These are phyloP conservation scores for Thysanoteuthis rhombus DNA, from an alignment of 2,888 invertebrate species.

Conservation along the genomic window DNA sequence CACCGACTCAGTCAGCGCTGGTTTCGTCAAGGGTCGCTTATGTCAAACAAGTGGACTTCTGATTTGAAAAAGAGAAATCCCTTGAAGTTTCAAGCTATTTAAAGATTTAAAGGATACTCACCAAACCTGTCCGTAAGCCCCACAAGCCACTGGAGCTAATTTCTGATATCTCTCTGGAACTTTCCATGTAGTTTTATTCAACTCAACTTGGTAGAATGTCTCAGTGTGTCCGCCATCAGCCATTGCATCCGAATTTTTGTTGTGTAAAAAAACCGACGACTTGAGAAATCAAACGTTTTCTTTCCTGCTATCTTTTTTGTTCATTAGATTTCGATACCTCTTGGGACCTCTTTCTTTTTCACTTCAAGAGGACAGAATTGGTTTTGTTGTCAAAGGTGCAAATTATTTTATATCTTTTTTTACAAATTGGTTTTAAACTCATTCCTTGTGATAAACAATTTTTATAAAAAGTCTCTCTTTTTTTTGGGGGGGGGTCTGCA, in stretches of 20 bases:
- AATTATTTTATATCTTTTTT: not conserved
- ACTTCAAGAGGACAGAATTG: too few relatives aligned
- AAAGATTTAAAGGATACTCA: constrained; percentile 71
- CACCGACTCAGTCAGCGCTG: too few relatives aligned
- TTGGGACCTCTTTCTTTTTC: too few relatives aligned
- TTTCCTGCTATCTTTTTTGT: not conserved
- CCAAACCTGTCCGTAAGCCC: constrained; percentile 98
- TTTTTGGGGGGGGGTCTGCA: too few relatives aligned
- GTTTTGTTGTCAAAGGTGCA: not conserved
- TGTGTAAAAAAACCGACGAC: not conserved
- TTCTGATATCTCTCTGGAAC: constrained; percentile 91
- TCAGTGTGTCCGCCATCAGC: not conserved
- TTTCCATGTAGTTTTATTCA: constrained; percentile 98
- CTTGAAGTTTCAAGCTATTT: too few relatives aligned
- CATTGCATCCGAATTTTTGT: not conserved
- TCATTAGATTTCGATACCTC: not conserved
- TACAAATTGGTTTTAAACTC: not conserved
- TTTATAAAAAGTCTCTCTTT: too few relatives aligned
- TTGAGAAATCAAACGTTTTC: too few relatives aligned
- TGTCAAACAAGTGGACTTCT: too few relatives aligned
- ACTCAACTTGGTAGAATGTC: constrained; percentile 75
- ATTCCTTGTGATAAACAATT: too few relatives aligned
- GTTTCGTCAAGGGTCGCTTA: too few relatives aligned
- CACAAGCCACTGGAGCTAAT: constrained; percentile 92
- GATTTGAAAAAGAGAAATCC: too few relatives aligned